Conservation (phyloP, 2,113 vertebrate species). For the Dipodomys stephensi region DNA sequence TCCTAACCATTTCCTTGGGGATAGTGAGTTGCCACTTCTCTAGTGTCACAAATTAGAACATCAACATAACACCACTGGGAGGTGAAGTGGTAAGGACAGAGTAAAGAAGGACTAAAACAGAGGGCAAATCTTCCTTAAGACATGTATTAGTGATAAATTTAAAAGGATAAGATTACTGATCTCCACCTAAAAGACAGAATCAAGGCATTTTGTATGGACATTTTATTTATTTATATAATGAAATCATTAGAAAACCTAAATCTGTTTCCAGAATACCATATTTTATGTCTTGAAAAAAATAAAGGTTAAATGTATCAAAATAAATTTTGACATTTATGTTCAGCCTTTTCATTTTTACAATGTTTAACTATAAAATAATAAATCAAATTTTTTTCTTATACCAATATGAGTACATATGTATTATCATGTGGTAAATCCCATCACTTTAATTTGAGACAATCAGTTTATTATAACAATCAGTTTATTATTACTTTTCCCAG, state of each 20-base stretch:
- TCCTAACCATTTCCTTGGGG: background rate
- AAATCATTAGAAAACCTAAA: background rate
- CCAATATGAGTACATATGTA: background rate
- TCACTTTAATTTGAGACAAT: background rate
- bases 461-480: background rate
- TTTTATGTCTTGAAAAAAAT: background rate
- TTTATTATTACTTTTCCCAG: background rate
- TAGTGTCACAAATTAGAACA: background rate
- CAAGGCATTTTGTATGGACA: background rate
- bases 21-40: constrained; percentile 2
- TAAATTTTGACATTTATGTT: background rate
- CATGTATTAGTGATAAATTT: background rate
- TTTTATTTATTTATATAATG: background rate
- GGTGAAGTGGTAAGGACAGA: background rate
- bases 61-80: background rate
- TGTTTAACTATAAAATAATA: background rate
- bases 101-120: background rate
- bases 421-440: background rate
- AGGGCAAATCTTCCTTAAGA: background rate
- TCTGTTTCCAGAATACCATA: background rate
- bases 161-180: background rate
- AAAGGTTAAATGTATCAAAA: background rate
- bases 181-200: background rate
- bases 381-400: background rate
- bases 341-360: background rate